Conservation (phyloP, 2,888 invertebrate genomes). For the Darwinula stevensoni region DNA sequence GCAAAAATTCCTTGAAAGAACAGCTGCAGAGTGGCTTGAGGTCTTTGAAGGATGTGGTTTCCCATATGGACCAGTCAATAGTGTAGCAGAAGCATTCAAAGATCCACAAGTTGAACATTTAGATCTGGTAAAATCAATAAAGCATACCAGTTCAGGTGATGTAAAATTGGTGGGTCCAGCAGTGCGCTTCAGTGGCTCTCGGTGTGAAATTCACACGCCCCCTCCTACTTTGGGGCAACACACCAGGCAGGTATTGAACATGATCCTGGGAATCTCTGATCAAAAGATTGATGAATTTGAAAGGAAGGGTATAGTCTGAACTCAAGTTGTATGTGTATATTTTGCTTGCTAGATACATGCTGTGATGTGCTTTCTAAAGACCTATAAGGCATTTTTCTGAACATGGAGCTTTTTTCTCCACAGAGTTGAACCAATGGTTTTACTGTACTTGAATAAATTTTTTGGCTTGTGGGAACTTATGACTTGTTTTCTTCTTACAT, state of each 20-base stretch:
- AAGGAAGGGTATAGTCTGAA: too few relatives aligned
- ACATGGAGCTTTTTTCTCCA: too few relatives aligned
- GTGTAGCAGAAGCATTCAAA: constrained; percentile 48
- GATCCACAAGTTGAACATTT: constrained; percentile 51
- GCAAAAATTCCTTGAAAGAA: constrained; percentile 27
- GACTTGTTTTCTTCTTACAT: too few relatives aligned
- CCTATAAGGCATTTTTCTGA: too few relatives aligned
- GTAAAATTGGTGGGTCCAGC: constrained; percentile 60
- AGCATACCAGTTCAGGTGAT: constrained; percentile 32
- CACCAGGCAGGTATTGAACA: constrained; percentile 38
- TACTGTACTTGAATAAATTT: too few relatives aligned
- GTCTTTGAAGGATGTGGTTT: constrained; percentile 41
- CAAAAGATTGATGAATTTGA: too few relatives aligned
- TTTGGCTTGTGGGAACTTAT: too few relatives aligned
- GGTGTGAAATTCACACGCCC: constrained; percentile 33
- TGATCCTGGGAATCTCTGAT: too few relatives aligned
- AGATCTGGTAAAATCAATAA: constrained; percentile 34
- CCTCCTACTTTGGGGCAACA: constrained; percentile 72
- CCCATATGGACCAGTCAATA: constrained; percentile 72
- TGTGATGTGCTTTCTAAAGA: too few relatives aligned
- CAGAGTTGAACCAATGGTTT: too few relatives aligned
- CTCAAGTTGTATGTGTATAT: too few relatives aligned
- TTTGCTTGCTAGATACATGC: too few relatives aligned
- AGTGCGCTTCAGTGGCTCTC: constrained; percentile 41
- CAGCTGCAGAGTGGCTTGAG: constrained; percentile 38